Base-by-base conservation (phyloP, 1,140 invertebrate species). In the Intoshia linei region DNA sequence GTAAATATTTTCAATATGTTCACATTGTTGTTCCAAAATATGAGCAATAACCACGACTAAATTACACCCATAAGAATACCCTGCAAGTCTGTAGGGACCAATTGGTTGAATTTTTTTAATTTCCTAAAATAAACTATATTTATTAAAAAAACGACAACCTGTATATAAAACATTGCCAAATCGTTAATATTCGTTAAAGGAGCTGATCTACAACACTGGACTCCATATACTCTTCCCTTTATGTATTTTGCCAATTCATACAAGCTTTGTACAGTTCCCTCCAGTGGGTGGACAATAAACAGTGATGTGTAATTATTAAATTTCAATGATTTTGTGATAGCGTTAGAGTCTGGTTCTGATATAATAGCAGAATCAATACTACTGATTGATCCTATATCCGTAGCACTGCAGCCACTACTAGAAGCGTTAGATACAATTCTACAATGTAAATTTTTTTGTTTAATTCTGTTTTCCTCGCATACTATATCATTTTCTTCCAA, bases 41-140 rank as follows among this genome's bases (percentile, higher is more conserved):
- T n/a, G n/a, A 2, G 71, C 72, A 68, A 93, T 87, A 61, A 92
- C 84, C 50, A 83, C 76, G 3, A 74, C 78, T 7, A 92, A 68
- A 39, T 70, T 68, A 6, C 73, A 70, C 31, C 84, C 84, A 55
- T 76, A 92, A 0, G 83, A 92, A 54, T 93, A 93, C 3, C 81
- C 84, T 23, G 72, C 65, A 25, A 95, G 52, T 17, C 67, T 66
- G 59, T 78, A 84, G 0, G 79, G 76, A 38, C 75, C 73, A 38
- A 65, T 57, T 0, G 67, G 65, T 54, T 81, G 74, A n/a, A 74
- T 56, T 19, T 61, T 62, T 45, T 68, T 68, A 37, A 87, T 67
- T 53, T 27, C n/a, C 24, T 27, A 27, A 27, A 27, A 27, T 27
- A 10, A n/a, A 10, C n/a, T 27, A n/a, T n/a, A 27, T 10, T 27